phyloP scores from a whole-genome alignment of 92 coral and sea anemone genomes.

The Siderastrea siderea region DNA sequence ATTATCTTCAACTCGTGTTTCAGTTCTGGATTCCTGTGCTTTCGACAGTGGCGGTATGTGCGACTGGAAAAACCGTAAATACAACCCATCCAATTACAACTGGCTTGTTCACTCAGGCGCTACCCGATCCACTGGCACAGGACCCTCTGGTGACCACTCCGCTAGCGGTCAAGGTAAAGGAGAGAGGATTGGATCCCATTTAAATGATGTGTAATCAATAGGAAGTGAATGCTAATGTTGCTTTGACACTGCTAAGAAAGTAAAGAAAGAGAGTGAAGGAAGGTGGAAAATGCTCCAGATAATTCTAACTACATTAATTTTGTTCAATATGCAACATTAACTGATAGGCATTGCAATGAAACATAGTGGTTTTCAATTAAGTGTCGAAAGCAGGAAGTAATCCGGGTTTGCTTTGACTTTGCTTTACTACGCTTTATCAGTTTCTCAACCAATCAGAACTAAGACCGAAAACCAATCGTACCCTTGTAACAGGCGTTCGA shows the following conservation, averaged over 20 bases:
- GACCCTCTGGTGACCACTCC: conserved; percentile 63
- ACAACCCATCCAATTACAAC: conserved; percentile 28
- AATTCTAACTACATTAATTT: too few species aligned
- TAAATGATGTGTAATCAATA: not conserved
- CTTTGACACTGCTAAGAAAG: not conserved
- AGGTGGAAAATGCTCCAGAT: too few species aligned
- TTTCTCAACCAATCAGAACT: too few species aligned
- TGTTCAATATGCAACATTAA: too few species aligned
- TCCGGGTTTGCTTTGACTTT: too few species aligned
- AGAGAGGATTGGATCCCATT: not conserved
- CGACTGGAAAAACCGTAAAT: conserved; percentile 20
- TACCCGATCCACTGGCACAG: conserved; percentile 52
- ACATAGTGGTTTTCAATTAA: too few species aligned
- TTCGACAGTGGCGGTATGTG: conserved; percentile 24
- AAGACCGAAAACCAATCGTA: too few species aligned
- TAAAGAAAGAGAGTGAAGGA: not conserved
- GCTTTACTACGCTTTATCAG: too few species aligned
- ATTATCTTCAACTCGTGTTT: not conserved
- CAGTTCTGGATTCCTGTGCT: conserved; percentile 37
- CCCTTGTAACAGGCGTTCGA: too few species aligned
- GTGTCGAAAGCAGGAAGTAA: too few species aligned
- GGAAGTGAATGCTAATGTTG: not conserved
- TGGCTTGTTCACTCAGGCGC: conserved; percentile 52
- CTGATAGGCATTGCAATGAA: too few species aligned
- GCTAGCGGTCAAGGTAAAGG: conserved; percentile 36